A percentile compares a stretch with the other conserved stretches of the same genome.
These are phyloP conservation scores for Anolis apletophallus DNA, from an alignment of 2,797 vertebrate genomes.

Conservation along the genomic window DNA sequence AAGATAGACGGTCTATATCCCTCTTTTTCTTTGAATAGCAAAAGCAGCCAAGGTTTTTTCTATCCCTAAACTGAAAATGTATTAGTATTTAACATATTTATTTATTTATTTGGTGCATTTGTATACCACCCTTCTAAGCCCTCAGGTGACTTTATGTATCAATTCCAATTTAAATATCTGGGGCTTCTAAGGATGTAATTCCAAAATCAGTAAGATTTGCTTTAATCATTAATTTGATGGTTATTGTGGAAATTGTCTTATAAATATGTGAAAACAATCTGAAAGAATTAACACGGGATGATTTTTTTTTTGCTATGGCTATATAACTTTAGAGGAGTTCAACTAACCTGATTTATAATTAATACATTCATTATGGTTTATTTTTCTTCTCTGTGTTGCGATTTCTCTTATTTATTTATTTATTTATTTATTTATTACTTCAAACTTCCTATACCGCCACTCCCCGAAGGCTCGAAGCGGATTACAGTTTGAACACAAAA, in stretches of 20 bases:
- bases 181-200: neutral
- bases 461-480: no score
- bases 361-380: no score
- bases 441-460: no score
- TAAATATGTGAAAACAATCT: neutral
- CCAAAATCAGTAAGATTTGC: constrained; percentile 13
- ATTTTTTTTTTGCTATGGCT: neutral
- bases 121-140: no score
- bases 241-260: neutral
- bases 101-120: no score
- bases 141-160: no score
- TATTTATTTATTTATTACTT: no score
- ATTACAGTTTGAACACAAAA: no score
- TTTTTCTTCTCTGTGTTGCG: no score
- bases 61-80: constrained; percentile 23
- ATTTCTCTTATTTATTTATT: no score
- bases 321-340: neutral
- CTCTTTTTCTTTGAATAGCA: constrained; percentile 43
- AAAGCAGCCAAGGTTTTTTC: constrained; percentile 46
- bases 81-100: constrained; percentile 31
- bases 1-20: constrained; percentile 53
- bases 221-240: neutral
- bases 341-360: no score
- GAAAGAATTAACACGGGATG: neutral
- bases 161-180: neutral